Percentiles rank a stretch among this genome's conserved stretches.
phyloP scores from a whole-genome alignment of 2,113 vertebrate genomes.

The Nanorana parkeri region DNA sequence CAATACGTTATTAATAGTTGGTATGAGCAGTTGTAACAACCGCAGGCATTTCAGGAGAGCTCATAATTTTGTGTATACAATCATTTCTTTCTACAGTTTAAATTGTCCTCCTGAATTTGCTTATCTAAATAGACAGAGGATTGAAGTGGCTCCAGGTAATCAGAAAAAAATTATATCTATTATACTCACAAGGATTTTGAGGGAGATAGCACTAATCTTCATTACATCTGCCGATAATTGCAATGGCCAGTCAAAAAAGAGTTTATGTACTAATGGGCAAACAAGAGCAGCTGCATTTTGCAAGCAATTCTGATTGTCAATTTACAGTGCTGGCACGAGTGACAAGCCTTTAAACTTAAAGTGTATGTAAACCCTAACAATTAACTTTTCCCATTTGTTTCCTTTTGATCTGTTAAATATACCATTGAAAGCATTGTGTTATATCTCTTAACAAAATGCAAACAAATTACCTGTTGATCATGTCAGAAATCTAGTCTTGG shows the following conservation, averaged over 20 bases:
- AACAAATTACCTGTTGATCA: no score
- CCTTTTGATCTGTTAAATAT: no score
- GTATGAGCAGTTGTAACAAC: background rate
- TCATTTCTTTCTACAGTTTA: constrained; percentile 30
- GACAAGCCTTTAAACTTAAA: background rate
- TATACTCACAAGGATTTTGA: constrained; percentile 39
- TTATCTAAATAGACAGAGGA: constrained; percentile 37
- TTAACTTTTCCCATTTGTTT: no score
- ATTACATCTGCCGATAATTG: constrained; percentile 57
- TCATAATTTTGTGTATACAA: constrained; percentile 39
- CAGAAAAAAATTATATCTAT: constrained; percentile 49
- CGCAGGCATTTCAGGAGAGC: constrained; percentile 1
- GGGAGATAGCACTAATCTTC: constrained; percentile 58
- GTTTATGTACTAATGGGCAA: constrained; percentile 49
- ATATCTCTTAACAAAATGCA: no score
- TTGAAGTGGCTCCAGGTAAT: constrained; percentile 51
- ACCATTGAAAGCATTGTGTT: no score
- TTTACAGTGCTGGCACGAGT: constrained; percentile 25
- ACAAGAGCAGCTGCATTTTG: constrained; percentile 61
- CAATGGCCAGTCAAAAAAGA: constrained; percentile 34
- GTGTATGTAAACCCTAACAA: no score
- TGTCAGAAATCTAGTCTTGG: no score
- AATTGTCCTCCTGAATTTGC: constrained; percentile 34
- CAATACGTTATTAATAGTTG: background rate
- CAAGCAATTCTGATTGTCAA: constrained; percentile 26